Conservation (phyloP, 2,888 invertebrate species). For the Priocnemis perturbator region DNA sequence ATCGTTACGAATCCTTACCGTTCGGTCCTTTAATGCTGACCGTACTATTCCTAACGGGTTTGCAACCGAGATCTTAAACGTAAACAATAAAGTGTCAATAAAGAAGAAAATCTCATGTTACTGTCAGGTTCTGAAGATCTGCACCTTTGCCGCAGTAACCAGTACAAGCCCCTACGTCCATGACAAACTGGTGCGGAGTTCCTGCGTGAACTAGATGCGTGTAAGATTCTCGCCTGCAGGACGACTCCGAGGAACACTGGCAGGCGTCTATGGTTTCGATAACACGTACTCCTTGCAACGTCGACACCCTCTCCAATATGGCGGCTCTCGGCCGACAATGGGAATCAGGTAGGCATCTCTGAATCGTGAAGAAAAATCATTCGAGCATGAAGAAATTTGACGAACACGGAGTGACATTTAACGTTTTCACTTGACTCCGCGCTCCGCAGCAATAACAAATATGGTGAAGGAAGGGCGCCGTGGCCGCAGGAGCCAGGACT, state of each 20-base stretch:
- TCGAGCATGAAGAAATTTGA: background rate
- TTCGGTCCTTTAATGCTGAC: slow-evolving; percentile 73
- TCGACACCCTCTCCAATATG: slow-evolving; percentile 71
- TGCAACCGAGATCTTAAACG: slow-evolving; percentile 66
- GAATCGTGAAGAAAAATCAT: slow-evolving; percentile 14
- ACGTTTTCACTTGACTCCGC: too few relatives aligned
- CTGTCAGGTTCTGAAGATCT: too few relatives aligned
- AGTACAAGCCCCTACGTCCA: slow-evolving; percentile 73
- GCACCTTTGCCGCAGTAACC: slow-evolving; percentile 72
- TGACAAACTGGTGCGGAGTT: slow-evolving; percentile 71
- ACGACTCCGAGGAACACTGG: slow-evolving; percentile 66
- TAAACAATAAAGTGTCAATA: background rate
- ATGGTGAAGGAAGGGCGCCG: background rate
- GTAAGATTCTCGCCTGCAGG: slow-evolving; percentile 69
- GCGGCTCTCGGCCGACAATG: slow-evolving; percentile 70
- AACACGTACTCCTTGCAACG: slow-evolving; percentile 70
- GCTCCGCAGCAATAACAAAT: too few relatives aligned
- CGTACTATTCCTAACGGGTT: slow-evolving; percentile 71
- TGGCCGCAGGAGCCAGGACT: background rate
- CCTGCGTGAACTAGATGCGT: slow-evolving; percentile 70
- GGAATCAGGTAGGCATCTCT: slow-evolving; percentile 68
- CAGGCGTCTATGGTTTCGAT: slow-evolving; percentile 72
- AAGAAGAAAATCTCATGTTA: background rate
- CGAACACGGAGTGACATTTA: background rate
- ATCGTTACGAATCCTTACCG: slow-evolving; percentile 55